Percentiles rank a stretch among this genome's conserved stretches.
Conservation (phyloP, 2,888 invertebrate genomes). For the Dryococelus australis region DNA sequence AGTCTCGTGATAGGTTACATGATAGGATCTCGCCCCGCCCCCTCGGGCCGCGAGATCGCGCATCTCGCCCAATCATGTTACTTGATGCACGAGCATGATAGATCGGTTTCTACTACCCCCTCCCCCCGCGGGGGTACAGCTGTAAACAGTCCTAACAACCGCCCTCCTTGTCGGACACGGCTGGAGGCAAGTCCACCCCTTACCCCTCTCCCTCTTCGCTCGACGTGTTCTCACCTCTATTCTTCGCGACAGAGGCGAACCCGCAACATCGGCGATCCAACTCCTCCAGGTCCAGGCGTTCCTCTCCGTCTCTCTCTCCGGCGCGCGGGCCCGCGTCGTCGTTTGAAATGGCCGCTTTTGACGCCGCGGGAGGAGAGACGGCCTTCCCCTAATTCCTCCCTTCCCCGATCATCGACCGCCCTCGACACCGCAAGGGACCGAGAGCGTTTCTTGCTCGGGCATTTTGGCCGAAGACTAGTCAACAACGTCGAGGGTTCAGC, state of each 20-base stretch:
- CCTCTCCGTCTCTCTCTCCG: neutral
- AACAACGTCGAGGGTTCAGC: neutral
- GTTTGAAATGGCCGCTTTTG: conserved; percentile 35
- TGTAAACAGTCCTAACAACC: conserved; percentile 39
- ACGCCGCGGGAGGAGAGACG: conserved; percentile 24
- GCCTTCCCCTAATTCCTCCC: conserved; percentile 38
- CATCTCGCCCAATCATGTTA: conserved; percentile 48
- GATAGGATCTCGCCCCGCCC: conserved; percentile 49
- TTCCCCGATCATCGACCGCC: conserved; percentile 39
- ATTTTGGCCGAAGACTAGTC: neutral
- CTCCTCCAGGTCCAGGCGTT: neutral
- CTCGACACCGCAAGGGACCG: neutral
- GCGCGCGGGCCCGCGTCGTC: conserved; percentile 41
- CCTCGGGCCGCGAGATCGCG: conserved; percentile 40
- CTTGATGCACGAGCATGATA: conserved; percentile 47
- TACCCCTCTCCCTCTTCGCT: conserved; percentile 40
- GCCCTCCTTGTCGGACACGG: conserved; percentile 43
- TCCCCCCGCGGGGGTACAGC: conserved; percentile 41
- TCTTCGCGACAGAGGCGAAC: conserved; percentile 48
- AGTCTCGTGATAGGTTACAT: conserved; percentile 49
- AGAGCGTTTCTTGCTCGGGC: conserved; percentile 17
- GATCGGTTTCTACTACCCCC: conserved; percentile 43
- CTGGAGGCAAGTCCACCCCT: conserved; percentile 40
- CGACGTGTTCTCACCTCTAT: conserved; percentile 59
- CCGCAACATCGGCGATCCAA: neutral